Conservation (phyloP, 2,113 vertebrate genomes). For the Orycteropus afer region DNA sequence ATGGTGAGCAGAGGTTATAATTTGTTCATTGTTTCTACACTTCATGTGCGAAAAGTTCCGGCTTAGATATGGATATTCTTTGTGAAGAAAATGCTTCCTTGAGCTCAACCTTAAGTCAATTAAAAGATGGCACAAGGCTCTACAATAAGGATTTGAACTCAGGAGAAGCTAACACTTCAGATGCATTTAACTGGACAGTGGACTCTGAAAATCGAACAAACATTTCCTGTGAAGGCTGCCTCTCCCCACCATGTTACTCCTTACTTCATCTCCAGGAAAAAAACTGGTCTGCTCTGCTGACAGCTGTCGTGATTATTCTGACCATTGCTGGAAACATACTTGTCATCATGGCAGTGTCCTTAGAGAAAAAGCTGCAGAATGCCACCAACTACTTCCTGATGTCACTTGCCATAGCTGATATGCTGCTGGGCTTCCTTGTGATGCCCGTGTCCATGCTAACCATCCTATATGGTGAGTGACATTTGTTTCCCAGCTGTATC, state of each 20-base stretch:
- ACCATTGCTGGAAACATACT: conserved; percentile 97
- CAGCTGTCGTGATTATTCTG: conserved; percentile 90
- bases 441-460: conserved; percentile 98
- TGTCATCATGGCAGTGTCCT: conserved; percentile 96
- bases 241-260: conserved; percentile 79
- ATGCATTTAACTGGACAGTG: conserved; percentile 87
- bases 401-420: conserved; percentile 98
- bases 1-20: conserved; percentile 77
- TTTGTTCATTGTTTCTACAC: conserved; percentile 62
- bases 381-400: conserved; percentile 99
- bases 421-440: conserved; percentile 96
- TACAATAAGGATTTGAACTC: conserved; percentile 76
- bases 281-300: conserved; percentile 95
- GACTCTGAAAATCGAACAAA: conserved; percentile 85
- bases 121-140: conserved; percentile 79
- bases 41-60: conserved; percentile 66
- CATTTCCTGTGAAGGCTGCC: conserved; percentile 82
- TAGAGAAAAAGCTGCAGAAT: conserved; percentile 98
- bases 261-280: conserved; percentile 85
- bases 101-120: conserved; percentile 84
- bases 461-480: conserved; percentile 94
- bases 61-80: conserved; percentile 87
- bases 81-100: conserved; percentile 82
- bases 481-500: conserved; percentile 43
- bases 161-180: conserved; percentile 83